Base-by-base conservation (phyloP, 2,888 invertebrate species). In the Physocephala rufipes region DNA sequence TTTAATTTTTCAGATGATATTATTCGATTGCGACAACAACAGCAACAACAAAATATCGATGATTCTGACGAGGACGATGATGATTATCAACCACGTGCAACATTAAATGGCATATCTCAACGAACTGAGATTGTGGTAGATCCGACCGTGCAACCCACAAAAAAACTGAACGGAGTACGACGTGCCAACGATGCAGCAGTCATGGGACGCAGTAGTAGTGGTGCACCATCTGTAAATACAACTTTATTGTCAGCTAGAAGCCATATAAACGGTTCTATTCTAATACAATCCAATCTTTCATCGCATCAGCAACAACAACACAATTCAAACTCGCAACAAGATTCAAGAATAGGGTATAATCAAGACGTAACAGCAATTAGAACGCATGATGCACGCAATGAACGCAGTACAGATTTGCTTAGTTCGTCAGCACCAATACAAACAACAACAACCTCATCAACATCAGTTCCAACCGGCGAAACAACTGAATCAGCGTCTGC, bases 1-100 rank as follows among this genome's bases (percentile, higher is more conserved):
- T 13, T 47, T 45, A 49, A 16, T 51, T 49, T 36, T 36, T 66
- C 59, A 79, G 79, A 77, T 75, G 76, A 78, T 53, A 77, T 78
- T 53, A 89, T 88, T 77, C 84, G 89, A 76, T 87, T 89, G 83
- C 87, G 88, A 71, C 87, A 89, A 84, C 87, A 89, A 73, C 78
- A 78, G 73, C 85, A 86, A 53, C 73, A 61, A 68, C 68, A 68
- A 30, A 62, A 77, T 55, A 73, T 78, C 24, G 76, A 76, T 72
- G 91, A 91, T 79, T 90, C 91, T 0, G 91, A 91, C 76, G 91
- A 74, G 36, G 66, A 72, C 28, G 71, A 63, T 19, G 72, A 71
- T 45, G 71, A 67, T 53, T 36, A 63, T 51, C 24, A 67, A 15
- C 47, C 51, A 30, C 15, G 28, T 36, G 30, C 64, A 19, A n/a